A percentile compares a stretch with the other conserved stretches of the same genome.
Conservation (phyloP, 2,113 vertebrate genomes). For the Bujurquina vittata region DNA sequence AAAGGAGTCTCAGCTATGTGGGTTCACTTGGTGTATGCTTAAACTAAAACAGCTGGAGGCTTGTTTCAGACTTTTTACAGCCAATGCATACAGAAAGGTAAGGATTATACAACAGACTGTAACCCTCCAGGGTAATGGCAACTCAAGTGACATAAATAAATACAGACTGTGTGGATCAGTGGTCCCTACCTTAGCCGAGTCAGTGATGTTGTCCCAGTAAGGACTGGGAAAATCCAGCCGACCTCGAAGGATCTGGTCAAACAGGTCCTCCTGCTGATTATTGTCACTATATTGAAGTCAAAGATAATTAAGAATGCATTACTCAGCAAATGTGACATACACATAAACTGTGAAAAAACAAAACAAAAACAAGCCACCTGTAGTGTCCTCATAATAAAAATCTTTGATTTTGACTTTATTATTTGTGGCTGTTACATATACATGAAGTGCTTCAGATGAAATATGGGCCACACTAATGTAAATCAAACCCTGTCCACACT, state of each 20-base stretch:
- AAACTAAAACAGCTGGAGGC: not conserved
- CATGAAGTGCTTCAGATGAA: not conserved
- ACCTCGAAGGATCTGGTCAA: constrained; percentile 95
- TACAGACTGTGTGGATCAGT: not conserved
- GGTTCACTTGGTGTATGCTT: not conserved
- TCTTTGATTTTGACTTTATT: not conserved
- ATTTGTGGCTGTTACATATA: not conserved
- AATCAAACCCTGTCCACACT: not conserved
- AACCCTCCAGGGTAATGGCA: not conserved
- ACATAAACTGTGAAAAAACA: not conserved
- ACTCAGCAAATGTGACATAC: not conserved
- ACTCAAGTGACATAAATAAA: not conserved
- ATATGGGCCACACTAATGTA: not conserved
- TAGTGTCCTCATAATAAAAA: not conserved
- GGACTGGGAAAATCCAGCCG: constrained; percentile 94
- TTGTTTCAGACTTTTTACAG: not conserved
- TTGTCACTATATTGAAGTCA: constrained; percentile 84
- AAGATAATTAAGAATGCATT: not conserved
- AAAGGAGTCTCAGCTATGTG: not conserved
- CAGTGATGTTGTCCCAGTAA: constrained; percentile 97
- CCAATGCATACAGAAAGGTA: not conserved
- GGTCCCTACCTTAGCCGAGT: constrained; percentile 89
- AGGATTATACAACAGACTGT: not conserved
- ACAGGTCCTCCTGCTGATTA: constrained; percentile 95
- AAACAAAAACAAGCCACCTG: not conserved